phyloP scores from a whole-genome alignment of 2,888 invertebrate genomes.

The Allolobophora icterica region DNA sequence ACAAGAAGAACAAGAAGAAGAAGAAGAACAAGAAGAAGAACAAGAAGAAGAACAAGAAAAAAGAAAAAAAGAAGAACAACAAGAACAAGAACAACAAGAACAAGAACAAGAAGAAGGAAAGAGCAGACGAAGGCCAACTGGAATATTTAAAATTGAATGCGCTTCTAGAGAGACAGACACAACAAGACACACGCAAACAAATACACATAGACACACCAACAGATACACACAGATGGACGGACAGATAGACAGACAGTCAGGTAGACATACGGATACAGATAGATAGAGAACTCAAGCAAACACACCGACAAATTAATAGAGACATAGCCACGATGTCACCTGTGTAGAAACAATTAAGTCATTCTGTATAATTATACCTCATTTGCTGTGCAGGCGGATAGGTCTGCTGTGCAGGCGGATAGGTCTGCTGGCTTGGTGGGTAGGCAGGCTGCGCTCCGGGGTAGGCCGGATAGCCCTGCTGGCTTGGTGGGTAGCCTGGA shows the following conservation, averaged over 20 bases:
- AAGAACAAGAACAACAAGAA: too few species aligned
- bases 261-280: neutral
- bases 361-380: neutral
- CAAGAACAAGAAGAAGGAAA: too few species aligned
- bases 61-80: neutral
- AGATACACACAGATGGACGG: neutral
- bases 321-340: neutral
- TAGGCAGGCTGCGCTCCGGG: neutral
- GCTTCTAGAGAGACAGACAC: neutral
- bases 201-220: neutral
- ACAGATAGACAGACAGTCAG: neutral
- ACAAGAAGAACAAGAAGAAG: too few species aligned
- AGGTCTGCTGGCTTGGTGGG: neutral
- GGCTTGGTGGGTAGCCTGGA: neutral
- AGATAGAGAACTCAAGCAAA: neutral
- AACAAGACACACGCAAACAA: neutral
- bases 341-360: neutral
- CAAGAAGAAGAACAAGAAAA: too few species aligned
- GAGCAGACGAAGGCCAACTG: too few species aligned
- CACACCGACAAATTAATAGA: neutral
- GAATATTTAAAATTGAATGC: neutral
- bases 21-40: too few species aligned
- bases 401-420: neutral
- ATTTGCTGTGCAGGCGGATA: neutral
- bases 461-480: neutral